Percentiles rank a stretch among this genome's conserved stretches.
These are phyloP conservation scores for Lysiphlebus fabarum DNA, from an alignment of 1,140 invertebrate genomes.

Conservation along the genomic window DNA sequence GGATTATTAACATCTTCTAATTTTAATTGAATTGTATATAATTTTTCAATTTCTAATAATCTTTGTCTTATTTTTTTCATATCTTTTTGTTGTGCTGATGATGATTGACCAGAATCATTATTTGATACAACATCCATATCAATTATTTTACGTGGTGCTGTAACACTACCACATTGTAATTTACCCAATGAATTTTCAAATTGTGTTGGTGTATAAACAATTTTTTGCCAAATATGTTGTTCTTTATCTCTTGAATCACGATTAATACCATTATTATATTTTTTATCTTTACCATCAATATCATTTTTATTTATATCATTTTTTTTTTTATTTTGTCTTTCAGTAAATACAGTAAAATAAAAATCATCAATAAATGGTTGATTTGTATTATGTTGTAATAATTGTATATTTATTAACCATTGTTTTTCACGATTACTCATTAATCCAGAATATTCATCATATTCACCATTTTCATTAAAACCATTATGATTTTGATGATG, in stretches of 20 bases:
- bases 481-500: slow-evolving; percentile 42
- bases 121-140: slow-evolving; percentile 78
- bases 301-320: slow-evolving; percentile 54
- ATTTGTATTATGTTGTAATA: slow-evolving; percentile 81
- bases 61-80: slow-evolving; percentile 71
- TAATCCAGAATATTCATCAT: slow-evolving; percentile 81
- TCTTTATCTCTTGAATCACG: slow-evolving; percentile 46
- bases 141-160: slow-evolving; percentile 89
- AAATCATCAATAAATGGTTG: slow-evolving; percentile 84
- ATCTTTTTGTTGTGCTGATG: slow-evolving; percentile 53
- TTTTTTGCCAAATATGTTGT: slow-evolving; percentile 54
- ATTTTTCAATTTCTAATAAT: slow-evolving; percentile 76
- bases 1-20: slow-evolving; percentile 73
- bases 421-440: slow-evolving; percentile 91
- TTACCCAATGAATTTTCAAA: slow-evolving; percentile 92
- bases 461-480: slow-evolving; percentile 44
- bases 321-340: slow-evolving; percentile 45
- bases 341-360: slow-evolving; percentile 69
- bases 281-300: slow-evolving; percentile 41
- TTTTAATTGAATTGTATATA: slow-evolving; percentile 68
- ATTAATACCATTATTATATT: slow-evolving; percentile 46
- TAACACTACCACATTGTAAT: slow-evolving; percentile 83
- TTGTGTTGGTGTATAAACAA: slow-evolving; percentile 72
- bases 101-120: slow-evolving; percentile 52
- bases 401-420: slow-evolving; percentile 89